Conservation (phyloP, 2,888 invertebrate genomes). For the Pegoplata infirma region DNA sequence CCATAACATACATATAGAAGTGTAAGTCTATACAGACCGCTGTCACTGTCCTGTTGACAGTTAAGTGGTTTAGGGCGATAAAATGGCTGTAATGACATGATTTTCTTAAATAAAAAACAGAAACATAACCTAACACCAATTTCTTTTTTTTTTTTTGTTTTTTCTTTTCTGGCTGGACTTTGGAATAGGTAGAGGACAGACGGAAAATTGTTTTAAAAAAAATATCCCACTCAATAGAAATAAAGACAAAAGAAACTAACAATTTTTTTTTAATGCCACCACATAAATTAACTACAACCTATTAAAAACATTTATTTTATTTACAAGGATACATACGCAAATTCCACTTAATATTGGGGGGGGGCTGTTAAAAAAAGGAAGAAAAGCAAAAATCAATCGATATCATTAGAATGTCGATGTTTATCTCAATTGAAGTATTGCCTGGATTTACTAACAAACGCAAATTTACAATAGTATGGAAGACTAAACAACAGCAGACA, state of each 20-base stretch:
- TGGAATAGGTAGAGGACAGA: too few species aligned
- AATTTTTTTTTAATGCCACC: slow-evolving; percentile 49
- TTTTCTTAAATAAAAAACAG: slow-evolving; percentile 30
- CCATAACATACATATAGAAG: slow-evolving; percentile 28
- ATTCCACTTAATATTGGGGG: slow-evolving; percentile 26
- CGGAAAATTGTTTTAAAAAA: too few species aligned
- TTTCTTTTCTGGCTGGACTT: too few species aligned
- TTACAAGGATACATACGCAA: slow-evolving; percentile 36
- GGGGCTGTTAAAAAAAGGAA: slow-evolving; percentile 26
- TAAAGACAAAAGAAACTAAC: slow-evolving; percentile 47
- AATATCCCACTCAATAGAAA: slow-evolving; percentile 39
- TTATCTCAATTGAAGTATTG: slow-evolving; percentile 67
- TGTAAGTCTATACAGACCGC: slow-evolving; percentile 68
- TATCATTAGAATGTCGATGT: slow-evolving; percentile 63
- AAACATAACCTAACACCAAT: slow-evolving; percentile 21
- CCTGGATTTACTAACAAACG: slow-evolving; percentile 60
- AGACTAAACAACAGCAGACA: slow-evolving; percentile 42
- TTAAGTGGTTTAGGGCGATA: slow-evolving; percentile 76
- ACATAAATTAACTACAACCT: slow-evolving; percentile 60
- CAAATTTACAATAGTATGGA: slow-evolving; percentile 31
- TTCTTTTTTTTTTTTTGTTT: slow-evolving; percentile 3
- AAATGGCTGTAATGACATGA: slow-evolving; percentile 67
- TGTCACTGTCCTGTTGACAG: slow-evolving; percentile 75
- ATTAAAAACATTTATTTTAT: slow-evolving; percentile 37
- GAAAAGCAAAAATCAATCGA: slow-evolving; percentile 67